Evolutionary conservation across 2,797 vertebrate genomes (phyloP).

Genomic region (Setipinna tenuifilis): DNA sequence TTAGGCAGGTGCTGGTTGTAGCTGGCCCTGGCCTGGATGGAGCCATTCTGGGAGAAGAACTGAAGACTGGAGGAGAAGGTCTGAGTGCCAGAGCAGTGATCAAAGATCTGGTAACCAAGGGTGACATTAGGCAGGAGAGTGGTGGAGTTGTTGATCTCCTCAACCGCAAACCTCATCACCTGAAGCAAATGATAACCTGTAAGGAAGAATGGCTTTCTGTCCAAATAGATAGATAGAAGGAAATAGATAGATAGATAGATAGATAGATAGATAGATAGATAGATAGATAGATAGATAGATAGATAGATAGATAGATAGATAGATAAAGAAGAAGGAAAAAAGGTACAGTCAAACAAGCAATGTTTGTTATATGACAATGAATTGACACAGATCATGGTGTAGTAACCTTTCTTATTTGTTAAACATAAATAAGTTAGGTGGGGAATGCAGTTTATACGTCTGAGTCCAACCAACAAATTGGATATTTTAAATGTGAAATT

Average conservation of each 20-base stretch:
- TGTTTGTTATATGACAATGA: not conserved
- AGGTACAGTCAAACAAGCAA: too few relatives aligned
- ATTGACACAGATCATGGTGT: not conserved
- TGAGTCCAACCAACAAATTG: not conserved
- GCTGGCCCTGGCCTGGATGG: conserved; percentile 27
- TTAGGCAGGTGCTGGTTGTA: conserved; percentile 40
- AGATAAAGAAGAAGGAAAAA: too few relatives aligned
- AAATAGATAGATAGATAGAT: too few relatives aligned
- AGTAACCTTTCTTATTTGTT: not conserved
- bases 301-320: too few relatives aligned
- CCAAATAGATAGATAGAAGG: not conserved
- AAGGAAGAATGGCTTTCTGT: conserved; percentile 31
- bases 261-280: not conserved
- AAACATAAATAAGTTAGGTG: not conserved
- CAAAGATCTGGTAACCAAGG: conserved; percentile 74
- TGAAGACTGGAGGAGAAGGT: conserved; percentile 50
- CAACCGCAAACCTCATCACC: conserved; percentile 71
- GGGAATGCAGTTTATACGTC: not conserved
- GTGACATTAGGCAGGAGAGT: conserved; percentile 62
- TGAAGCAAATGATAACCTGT: conserved; percentile 66
- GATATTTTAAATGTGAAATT: too few relatives aligned
- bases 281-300: not conserved
- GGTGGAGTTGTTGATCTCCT: conserved; percentile 71
- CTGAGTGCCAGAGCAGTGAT: conserved; percentile 60
- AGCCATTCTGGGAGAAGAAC: conserved; percentile 48